phyloP scores from a whole-genome alignment of 2,888 invertebrate genomes.

The Drosophila mulleri region DNA sequence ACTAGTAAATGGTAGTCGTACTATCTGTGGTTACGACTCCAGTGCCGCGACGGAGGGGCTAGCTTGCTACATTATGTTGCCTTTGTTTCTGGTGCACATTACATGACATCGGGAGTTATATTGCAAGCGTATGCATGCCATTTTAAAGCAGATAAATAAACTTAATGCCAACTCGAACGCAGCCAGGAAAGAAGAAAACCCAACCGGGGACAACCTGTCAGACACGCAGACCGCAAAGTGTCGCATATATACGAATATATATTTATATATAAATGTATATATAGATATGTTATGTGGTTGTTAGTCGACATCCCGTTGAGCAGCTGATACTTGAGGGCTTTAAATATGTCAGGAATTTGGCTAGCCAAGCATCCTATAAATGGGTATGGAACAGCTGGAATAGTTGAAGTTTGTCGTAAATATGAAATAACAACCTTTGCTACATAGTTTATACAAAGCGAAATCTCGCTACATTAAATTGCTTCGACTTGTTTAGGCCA shows the following conservation, averaged over 20 bases:
- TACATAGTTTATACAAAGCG: too few species aligned
- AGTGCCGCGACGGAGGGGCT: neutral
- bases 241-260: constrained; percentile 17
- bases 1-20: constrained; percentile 78
- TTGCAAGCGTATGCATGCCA: constrained; percentile 75
- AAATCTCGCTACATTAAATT: neutral
- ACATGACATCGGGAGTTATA: constrained; percentile 75
- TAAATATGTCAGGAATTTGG: constrained; percentile 13
- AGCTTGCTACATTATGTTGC: constrained; percentile 75
- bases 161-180: constrained; percentile 65
- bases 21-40: constrained; percentile 46
- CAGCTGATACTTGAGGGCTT: constrained; percentile 5
- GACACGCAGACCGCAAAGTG: constrained; percentile 59
- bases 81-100: constrained; percentile 79
- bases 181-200: constrained; percentile 16
- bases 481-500: neutral
- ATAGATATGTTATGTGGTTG: constrained; percentile 44
- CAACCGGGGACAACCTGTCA: constrained; percentile 23
- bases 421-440: too few species aligned
- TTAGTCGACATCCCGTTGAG: constrained; percentile 19
- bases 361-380: neutral
- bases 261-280: constrained; percentile 28
- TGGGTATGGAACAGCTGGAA: too few species aligned
- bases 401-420: too few species aligned
- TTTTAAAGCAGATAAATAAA: constrained; percentile 78